These are phyloP conservation scores for Epinephelus cyanopodus DNA, from an alignment of 2,113 vertebrate species.

Conservation along the genomic window DNA sequence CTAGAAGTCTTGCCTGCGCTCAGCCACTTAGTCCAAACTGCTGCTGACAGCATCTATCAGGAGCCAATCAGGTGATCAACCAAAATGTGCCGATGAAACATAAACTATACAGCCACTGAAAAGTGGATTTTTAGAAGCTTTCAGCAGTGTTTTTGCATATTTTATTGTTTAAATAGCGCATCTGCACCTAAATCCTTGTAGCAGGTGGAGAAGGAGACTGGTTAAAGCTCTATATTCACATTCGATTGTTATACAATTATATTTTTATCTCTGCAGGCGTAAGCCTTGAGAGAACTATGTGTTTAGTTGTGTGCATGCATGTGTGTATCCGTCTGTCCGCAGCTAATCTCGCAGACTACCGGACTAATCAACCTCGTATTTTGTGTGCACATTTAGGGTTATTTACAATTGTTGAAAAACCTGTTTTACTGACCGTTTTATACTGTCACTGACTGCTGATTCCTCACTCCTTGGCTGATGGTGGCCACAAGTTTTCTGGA, in stretches of 20 bases:
- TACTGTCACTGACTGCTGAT: no score
- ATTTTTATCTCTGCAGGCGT: neutral
- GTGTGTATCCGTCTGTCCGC: no score
- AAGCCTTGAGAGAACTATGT: no score
- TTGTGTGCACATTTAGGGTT: no score
- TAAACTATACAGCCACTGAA: neutral
- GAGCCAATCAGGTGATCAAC: conserved; percentile 11
- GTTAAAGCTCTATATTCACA: neutral
- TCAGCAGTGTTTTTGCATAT: neutral
- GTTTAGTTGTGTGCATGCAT: no score
- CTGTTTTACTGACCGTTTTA: no score
- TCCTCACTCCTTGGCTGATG: no score
- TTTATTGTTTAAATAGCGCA: neutral
- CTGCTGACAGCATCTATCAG: conserved; percentile 47
- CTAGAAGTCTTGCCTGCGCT: conserved; percentile 8
- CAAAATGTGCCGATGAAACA: neutral
- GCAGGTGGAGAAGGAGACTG: neutral
- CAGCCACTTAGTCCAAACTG: conserved; percentile 37
- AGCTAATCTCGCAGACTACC: no score
- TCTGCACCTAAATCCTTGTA: neutral
- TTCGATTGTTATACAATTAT: neutral
- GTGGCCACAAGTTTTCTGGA: no score
- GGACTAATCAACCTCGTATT: no score
- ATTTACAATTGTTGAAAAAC: no score
- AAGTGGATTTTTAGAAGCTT: neutral